Base-by-base conservation (phyloP, 2,797 vertebrate species). In the Mormyrops boulengeri region DNA sequence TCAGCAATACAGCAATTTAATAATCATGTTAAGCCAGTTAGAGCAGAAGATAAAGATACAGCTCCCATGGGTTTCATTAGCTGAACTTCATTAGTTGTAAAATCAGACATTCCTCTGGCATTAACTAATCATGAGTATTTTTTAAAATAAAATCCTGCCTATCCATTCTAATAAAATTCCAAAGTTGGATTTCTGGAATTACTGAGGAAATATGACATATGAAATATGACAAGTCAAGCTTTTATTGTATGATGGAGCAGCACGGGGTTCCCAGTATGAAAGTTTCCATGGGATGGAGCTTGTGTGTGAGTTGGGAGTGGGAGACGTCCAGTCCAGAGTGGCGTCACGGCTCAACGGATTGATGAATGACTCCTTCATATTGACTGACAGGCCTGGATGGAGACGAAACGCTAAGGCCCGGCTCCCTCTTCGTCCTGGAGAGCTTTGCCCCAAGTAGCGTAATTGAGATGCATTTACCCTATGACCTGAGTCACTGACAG, bases 71-170 rank as follows among this genome's bases (percentile, higher is more conserved):
- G 85, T 14, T 19, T 87, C 85, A 87, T 87, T 87, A 57, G 52
- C 17, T 30, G 7, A 19, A 87, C 85, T 55, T 60, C 52, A 87
- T 87, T 87, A 38, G 85, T 57, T 38, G 19, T 87, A 87, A 87
- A 87, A 41, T 53, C 85, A 60, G 85, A 41, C 85, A 60, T n/a
- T 87, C 53, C 34, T 55, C 53, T 9, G 34, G 85, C 52, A n/a
- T n/a, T 87, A 57, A 52, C 53, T 12, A 52, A 57, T n/a, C 26
- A 41, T 55, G 85, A 34, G 6, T 26, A 41, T 87, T 60, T 60
- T 87, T 11, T 34, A 12, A 41, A 87, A 60, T 38, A 87, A 87
- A 52, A 60, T 30, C 34, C 26, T 50, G 30, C n/a, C 50, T 38
- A 38, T 34, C 50, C 52, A 57, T 87, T 57, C 7, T 57, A 87